Conservation (phyloP, 1,140 invertebrate genomes). For the silkworm (Bombyx mori) region ASM3026992v2 NC_085110.1:17238001-17238500, state of each 20-base stretch:
- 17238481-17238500: too few species aligned
- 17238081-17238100: neutral
- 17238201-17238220: neutral
- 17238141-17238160: neutral
- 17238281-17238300: slow-evolving; percentile 9
- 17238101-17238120: neutral
- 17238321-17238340: slow-evolving; percentile 21
- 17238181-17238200: neutral
- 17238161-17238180: slow-evolving; percentile 2
- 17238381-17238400: too few species aligned
- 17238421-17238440: too few species aligned
- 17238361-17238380: too few species aligned
- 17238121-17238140: neutral
- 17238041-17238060: too few species aligned
- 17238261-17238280: too few species aligned
- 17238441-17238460: too few species aligned
- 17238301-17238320: slow-evolving; percentile 25
- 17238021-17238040: too few species aligned
- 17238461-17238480: too few species aligned
- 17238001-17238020: too few species aligned
- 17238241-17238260: neutral
- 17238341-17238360: neutral
- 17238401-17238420: too few species aligned
- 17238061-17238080: too few species aligned
- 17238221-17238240: neutral